These are phyloP conservation scores for Lepisosteus oculatus DNA, from an alignment of 2,113 vertebrate genomes.

Conservation along the genomic window DNA sequence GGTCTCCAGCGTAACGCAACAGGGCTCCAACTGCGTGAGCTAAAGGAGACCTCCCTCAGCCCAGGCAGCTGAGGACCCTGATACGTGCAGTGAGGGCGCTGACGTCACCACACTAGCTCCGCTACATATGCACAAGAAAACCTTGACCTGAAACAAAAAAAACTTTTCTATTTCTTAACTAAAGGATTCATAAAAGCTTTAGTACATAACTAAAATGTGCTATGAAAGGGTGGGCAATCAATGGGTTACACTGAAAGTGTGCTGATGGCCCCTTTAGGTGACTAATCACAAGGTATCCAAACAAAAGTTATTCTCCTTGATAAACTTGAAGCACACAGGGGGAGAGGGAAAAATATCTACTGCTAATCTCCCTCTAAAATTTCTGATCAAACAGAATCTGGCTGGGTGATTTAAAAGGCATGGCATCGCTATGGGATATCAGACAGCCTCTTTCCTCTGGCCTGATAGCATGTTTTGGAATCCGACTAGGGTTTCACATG, in stretches of 20 bases:
- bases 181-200: conserved; percentile 2
- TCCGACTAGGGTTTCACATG: neutral
- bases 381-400: no score
- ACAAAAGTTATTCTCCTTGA: no score
- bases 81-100: no score
- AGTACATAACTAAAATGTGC: neutral
- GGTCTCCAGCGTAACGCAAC: no score
- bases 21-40: no score
- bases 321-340: no score
- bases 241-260: neutral
- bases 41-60: no score
- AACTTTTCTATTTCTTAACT: neutral
- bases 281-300: no score
- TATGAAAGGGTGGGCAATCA: neutral
- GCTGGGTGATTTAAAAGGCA: neutral
- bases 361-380: no score
- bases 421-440: neutral
- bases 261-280: neutral
- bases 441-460: neutral
- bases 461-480: conserved; percentile 1
- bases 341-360: no score
- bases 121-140: neutral
- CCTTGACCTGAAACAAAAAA: neutral
- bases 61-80: no score
- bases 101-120: no score